Percentiles rank a stretch among this genome's conserved stretches.
phyloP scores from a whole-genome alignment of 2,888 invertebrate species.

The Eristalis intricaria region DNA sequence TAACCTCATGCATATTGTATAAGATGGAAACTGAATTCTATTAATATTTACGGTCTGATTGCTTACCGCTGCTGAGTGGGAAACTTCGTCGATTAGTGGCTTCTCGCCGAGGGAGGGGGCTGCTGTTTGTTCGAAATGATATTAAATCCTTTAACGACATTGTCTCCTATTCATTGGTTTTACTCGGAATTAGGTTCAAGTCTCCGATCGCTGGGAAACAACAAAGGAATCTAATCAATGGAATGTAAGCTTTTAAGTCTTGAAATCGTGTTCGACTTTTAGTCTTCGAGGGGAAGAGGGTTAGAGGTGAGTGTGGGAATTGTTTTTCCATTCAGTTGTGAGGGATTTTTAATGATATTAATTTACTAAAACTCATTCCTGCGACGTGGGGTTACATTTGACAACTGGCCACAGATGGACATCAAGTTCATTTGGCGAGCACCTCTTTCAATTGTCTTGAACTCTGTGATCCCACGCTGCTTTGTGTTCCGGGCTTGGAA shows the following conservation, averaged over 20 bases:
- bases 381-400: too few relatives aligned
- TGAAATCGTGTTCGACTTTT: not conserved
- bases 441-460: too few relatives aligned
- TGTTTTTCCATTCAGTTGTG: too few relatives aligned
- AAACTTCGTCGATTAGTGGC: conserved; percentile 20
- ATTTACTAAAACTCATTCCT: too few relatives aligned
- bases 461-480: too few relatives aligned
- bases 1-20: conserved; percentile 40
- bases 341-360: too few relatives aligned
- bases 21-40: conserved; percentile 15
- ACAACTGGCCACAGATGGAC: too few relatives aligned
- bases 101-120: not conserved
- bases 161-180: not conserved
- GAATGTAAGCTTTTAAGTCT: not conserved
- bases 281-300: not conserved
- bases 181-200: not conserved
- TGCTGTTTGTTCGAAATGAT: not conserved
- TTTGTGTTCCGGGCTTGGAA: too few relatives aligned
- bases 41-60: conserved; percentile 6
- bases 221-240: not conserved
- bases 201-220: not conserved
- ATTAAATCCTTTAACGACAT: not conserved
- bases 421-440: too few relatives aligned
- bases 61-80: conserved; percentile 2
- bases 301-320: too few relatives aligned